Percentiles rank a stretch among this genome's conserved stretches.
These are phyloP conservation scores for Stichopus chloronotus DNA, from an alignment of 35 echinoderm and acorn worm species.

Conservation along the genomic window DNA sequence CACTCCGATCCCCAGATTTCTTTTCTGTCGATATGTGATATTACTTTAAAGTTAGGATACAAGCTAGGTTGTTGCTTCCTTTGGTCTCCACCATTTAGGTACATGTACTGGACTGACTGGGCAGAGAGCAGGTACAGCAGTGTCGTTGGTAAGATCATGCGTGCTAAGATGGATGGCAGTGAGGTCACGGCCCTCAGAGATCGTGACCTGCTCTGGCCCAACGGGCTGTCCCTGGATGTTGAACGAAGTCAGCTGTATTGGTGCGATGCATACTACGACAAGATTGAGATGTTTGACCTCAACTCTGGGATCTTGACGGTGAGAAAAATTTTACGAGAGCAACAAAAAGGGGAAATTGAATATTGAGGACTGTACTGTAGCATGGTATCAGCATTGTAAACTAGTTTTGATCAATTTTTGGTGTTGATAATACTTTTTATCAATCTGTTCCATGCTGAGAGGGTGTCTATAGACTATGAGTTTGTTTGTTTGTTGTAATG, in stretches of 20 bases:
- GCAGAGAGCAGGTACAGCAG: constrained; percentile 62
- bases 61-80: too few species aligned
- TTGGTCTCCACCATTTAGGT: constrained; percentile 30
- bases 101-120: constrained; percentile 95
- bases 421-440: too few species aligned
- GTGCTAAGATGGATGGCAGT: constrained; percentile 74
- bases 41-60: too few species aligned
- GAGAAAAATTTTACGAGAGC: constrained; percentile 18
- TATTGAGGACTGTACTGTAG: too few species aligned
- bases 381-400: too few species aligned
- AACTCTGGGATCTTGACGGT: background rate
- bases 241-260: constrained; percentile 62
- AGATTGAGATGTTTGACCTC: constrained; percentile 59
- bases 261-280: constrained; percentile 94
- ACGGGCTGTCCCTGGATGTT: constrained; percentile 76
- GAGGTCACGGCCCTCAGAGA: constrained; percentile 37
- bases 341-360: too few species aligned
- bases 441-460: too few species aligned
- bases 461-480: too few species aligned
- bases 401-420: too few species aligned
- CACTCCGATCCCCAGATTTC: too few species aligned
- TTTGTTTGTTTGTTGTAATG: too few species aligned
- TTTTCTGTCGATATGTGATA: too few species aligned
- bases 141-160: constrained; percentile 66
- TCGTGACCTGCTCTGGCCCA: constrained; percentile 78